Evolutionary conservation across 2,113 vertebrate genomes (phyloP).

Genomic region (Vidua chalybeata): DNA sequence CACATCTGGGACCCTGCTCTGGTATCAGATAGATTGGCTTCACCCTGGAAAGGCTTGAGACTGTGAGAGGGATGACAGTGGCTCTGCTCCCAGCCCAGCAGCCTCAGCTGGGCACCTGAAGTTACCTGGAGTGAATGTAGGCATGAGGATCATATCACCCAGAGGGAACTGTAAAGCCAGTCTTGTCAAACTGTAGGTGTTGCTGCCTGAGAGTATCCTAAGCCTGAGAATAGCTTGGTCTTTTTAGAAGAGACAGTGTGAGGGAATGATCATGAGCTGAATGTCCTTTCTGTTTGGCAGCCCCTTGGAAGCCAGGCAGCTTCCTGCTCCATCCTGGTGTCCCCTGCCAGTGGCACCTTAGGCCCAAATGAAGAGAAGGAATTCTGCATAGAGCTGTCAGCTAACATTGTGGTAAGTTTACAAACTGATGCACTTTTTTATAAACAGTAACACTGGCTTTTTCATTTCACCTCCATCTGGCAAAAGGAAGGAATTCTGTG

Average conservation of each 20-base stretch:
- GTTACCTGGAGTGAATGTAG: not conserved
- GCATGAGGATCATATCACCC: not conserved
- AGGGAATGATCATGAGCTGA: not conserved
- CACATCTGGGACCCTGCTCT: not conserved
- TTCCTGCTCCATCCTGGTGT: conserved; percentile 70
- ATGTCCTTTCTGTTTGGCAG: conserved; percentile 50
- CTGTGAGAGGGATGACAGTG: not conserved
- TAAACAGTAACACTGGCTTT: not conserved
- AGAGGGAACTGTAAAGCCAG: not conserved
- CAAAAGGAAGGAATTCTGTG: not conserved
- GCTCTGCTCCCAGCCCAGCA: not conserved
- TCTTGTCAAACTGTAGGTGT: not conserved
- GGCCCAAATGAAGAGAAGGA: conserved; percentile 80
- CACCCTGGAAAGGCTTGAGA: not conserved
- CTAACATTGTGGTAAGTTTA: conserved; percentile 73
- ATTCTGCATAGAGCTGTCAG: conserved; percentile 76
- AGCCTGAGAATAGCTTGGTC: not conserved
- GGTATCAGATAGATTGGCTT: not conserved
- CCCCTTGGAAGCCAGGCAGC: conserved; percentile 79
- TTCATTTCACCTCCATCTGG: not conserved
- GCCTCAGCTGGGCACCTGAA: not conserved
- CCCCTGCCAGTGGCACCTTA: conserved; percentile 76
- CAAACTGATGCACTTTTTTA: not conserved
- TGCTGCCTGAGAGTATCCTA: not conserved
- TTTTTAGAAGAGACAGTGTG: not conserved